Evolutionary conservation across 1,140 invertebrate species (phyloP), one percentile per base, ranked within the genome.

Genomic region (Drosophila equinoxialis): DNA sequence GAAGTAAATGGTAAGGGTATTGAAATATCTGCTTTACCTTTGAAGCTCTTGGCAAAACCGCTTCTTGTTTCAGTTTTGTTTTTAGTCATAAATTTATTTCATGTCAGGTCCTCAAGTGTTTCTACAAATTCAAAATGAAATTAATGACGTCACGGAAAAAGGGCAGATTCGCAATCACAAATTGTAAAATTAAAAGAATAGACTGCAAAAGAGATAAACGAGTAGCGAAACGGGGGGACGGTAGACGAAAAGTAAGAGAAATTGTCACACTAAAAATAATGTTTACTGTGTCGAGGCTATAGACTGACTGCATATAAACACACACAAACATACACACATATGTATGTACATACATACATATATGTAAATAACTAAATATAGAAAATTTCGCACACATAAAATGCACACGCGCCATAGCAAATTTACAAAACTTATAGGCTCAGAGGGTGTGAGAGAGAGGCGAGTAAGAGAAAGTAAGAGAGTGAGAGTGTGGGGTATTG

Each of bases 221-320:
- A 45, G 42, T 14, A n/a, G 42, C 30, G 1, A 14, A 14, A 17
- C n/a, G 42, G 45, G 14, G 14, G 6, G 42, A 6, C 6, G 14
- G 45, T 6, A 39, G 45, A 48, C 14, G 1, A 39, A 14, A 23
- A 10, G 17, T 51, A n/a, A 51, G 45, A 51, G 45, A 81, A 69
- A 35, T 71, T 26, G 42, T 35, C 45, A 35, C 58, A 65, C 67
- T 71, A 74, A 69, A 89, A 71, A 83, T 74, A 85, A 54, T 35
- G 59, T 57, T 87, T 68, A 89, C 81, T 89, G 67, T 89, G 84
- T 89, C 84, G 80, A 87, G 80, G 79, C 64, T 81, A 60, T 72
- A 68, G 63, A 72, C 33, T 26, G 23, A 26, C 48, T 26, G 65
- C 60, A 37, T 68, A 79, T 26, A 74, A 37, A 30, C 51, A 41